Conservation (phyloP, 2,113 vertebrate species). For the Sceloporus tristichus region DNA sequence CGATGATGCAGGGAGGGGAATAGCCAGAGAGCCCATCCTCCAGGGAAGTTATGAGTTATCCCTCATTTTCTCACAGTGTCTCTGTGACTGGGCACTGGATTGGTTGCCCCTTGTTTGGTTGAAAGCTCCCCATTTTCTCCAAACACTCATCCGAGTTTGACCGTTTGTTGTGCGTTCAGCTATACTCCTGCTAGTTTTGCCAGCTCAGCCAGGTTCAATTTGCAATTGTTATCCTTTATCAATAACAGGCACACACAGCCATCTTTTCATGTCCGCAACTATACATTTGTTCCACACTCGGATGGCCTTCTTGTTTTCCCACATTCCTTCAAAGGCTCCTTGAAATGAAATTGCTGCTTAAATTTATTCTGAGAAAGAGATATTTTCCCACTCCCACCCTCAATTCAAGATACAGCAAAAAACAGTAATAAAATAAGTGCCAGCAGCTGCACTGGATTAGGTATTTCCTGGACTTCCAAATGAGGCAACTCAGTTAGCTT, state of each 20-base stretch:
- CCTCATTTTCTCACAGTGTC: not conserved
- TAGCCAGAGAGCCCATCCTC: not conserved
- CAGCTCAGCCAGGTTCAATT: not conserved
- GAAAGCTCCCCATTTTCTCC: constrained; percentile 10
- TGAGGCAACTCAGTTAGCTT: not conserved
- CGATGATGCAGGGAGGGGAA: not conserved
- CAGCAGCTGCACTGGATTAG: not conserved
- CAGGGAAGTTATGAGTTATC: not conserved
- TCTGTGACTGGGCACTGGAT: not conserved
- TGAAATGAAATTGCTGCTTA: not conserved
- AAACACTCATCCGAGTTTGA: not conserved
- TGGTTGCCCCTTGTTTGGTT: not conserved
- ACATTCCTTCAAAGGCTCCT: rapidly evolving
- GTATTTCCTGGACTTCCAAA: not conserved
- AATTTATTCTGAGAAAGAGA: not conserved
- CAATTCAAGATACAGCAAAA: not conserved
- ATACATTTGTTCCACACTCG: not conserved
- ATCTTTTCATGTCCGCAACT: rapidly evolving
- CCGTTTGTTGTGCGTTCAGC: not conserved
- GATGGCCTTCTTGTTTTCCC: not conserved
- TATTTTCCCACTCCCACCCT: not conserved
- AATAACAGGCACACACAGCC: not conserved
- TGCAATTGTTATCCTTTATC: not conserved
- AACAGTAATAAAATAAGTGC: not conserved
- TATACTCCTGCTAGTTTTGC: not conserved